Percentiles rank a stretch among this genome's conserved stretches.
Evolutionary conservation across 2,113 vertebrate species (phyloP).

Genomic region (Oreochromis niloticus): DNA sequence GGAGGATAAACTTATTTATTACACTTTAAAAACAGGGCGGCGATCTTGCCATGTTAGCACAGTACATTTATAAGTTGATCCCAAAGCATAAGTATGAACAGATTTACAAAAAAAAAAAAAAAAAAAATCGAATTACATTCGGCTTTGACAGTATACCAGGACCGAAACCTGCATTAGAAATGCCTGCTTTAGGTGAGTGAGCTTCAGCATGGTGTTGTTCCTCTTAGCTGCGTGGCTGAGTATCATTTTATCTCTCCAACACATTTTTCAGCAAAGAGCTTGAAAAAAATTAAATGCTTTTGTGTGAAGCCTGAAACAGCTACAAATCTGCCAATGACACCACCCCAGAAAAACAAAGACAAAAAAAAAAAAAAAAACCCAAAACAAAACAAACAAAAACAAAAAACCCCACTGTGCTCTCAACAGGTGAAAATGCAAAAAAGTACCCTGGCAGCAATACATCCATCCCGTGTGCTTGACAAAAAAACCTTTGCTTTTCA

Average conservation of each 20-base stretch:
- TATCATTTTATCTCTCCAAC: neutral
- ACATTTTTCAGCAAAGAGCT: neutral
- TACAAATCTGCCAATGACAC: neutral
- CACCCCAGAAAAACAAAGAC: neutral
- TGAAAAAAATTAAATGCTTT: neutral
- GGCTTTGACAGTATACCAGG: neutral
- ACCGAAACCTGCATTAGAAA: neutral
- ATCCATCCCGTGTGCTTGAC: neutral
- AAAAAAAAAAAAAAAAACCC: too few species aligned
- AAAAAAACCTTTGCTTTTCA: neutral
- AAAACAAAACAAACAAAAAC: too few species aligned
- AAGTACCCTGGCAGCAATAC: neutral
- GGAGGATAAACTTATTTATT: constrained; percentile 43
- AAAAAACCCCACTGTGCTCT: rapidly evolving
- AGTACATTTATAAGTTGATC: constrained; percentile 39
- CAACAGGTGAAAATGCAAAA: neutral
- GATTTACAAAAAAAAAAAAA: constrained; percentile 21
- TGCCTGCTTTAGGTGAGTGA: neutral
- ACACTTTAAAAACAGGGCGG: constrained; percentile 21
- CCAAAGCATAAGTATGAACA: constrained; percentile 42
- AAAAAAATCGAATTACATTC: neutral
- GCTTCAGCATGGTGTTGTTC: neutral
- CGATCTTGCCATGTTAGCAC: constrained; percentile 1
- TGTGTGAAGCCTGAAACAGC: neutral
- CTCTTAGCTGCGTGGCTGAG: neutral